A percentile compares a stretch with the other conserved stretches of the same genome.
Evolutionary conservation across 2,797 vertebrate species (phyloP).

Genomic region (Scleropages formosus): DNA sequence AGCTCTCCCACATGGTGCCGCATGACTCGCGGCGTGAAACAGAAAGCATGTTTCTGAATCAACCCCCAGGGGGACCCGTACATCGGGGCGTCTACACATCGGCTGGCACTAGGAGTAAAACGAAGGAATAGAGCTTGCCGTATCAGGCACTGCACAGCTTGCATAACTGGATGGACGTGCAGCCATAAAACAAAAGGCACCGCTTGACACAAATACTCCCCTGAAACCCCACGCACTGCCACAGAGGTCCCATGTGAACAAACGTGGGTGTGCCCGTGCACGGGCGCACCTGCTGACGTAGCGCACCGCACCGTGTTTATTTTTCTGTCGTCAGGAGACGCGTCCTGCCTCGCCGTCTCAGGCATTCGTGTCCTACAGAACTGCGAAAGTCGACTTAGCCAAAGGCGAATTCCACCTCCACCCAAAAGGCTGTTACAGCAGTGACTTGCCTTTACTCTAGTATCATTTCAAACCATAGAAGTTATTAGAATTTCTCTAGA

Average conservation of each 20-base stretch:
- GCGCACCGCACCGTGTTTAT: background rate
- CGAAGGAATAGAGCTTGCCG: too few species aligned
- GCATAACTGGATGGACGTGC: too few species aligned
- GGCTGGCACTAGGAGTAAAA: too few species aligned
- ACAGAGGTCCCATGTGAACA: background rate
- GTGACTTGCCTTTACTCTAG: background rate
- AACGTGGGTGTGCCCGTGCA: conserved; percentile 20
- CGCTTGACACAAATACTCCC: background rate
- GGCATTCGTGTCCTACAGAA: background rate
- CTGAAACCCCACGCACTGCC: background rate
- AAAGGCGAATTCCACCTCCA: background rate
- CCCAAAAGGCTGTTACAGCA: conserved; percentile 14
- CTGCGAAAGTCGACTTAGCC: background rate
- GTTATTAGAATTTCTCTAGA: too few species aligned
- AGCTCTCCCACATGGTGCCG: background rate
- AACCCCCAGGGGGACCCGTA: too few species aligned
- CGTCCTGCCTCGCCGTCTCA: background rate
- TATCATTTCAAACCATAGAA: too few species aligned
- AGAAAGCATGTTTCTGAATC: too few species aligned
- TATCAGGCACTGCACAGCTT: too few species aligned
- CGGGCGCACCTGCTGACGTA: conserved; percentile 24
- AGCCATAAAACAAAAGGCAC: background rate
- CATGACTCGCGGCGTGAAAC: background rate
- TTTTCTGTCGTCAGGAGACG: conserved; percentile 7
- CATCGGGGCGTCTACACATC: too few species aligned